Base-by-base conservation (phyloP, 2,113 vertebrate genomes). In the Pomatostomus ruficeps region DNA sequence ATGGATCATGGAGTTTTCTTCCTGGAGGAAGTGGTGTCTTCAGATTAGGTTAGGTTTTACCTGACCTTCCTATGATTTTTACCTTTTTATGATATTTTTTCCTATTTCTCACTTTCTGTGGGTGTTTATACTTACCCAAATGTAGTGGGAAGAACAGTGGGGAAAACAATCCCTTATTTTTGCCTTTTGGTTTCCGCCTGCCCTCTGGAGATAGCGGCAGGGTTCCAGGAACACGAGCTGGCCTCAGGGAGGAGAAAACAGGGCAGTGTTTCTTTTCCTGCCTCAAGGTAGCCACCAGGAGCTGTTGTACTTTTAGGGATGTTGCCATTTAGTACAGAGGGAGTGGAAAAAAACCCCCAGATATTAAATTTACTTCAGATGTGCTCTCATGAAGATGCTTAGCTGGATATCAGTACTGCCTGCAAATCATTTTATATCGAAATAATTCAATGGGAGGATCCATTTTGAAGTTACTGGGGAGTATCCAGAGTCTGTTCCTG, bases 281-380 rank as follows among this genome's bases (percentile, higher is more conserved):
- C 40, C 52, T 70, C 35, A 19, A 58, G 36, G 40, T 23, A 33
- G 70, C n/a, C 35, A 20, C 35, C 9, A 3, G 40, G 43, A 83
- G 19, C 71, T 68, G n/a, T n/a, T 43, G 45, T 40, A 17, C 59
- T 63, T 71, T 35, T 17, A 10, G 48, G 62, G 49, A 20, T 65
- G 25, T 71, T 76, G 23, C 35, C 55, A 25, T 61, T 78, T 58
- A 43, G 65, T 35, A 55, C 91, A 81, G 35, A 65, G 14, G 25
- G 45, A 71, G 58, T 0, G 0, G 29, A 14, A 52, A 52, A 58
- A 38, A 54, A 35, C 2, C 1, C 1, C 16, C 2, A 1, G 36
- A 51, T 61, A 58, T 55, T 40, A n/a, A 66, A 72, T 81, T 46
- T 59, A 10, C 11, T 46, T n/a, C 14, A 61, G n/a, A 10, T 28